Evolutionary conservation across 1,140 invertebrate species (phyloP).

Genomic region (Phthorimaea operculella): DNA sequence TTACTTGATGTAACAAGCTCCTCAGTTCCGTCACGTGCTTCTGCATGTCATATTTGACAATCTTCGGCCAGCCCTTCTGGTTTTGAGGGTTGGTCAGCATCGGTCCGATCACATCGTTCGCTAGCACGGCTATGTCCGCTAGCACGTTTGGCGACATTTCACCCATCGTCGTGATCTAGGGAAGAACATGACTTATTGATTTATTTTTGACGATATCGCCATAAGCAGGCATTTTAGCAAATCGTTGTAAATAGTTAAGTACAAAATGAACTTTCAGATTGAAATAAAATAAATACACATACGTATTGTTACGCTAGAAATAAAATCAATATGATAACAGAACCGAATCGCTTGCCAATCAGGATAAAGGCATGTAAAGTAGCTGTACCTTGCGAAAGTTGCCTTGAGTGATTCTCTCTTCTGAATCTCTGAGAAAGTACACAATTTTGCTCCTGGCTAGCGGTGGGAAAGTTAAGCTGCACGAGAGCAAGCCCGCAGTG

Average conservation of each 20-base stretch:
- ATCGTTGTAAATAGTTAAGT: too few relatives aligned
- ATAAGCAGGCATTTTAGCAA: too few relatives aligned
- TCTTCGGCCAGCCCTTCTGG: constrained; percentile 78
- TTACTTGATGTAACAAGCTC: constrained; percentile 79
- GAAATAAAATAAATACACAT: too few relatives aligned
- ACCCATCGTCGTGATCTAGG: constrained; percentile 74
- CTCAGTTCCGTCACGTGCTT: constrained; percentile 79
- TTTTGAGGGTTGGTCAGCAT: constrained; percentile 77
- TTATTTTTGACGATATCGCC: too few relatives aligned
- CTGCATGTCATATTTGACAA: constrained; percentile 80
- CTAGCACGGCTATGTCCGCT: constrained; percentile 80
- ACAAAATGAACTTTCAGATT: too few relatives aligned
- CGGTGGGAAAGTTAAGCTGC: constrained; percentile 40
- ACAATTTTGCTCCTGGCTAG: constrained; percentile 51
- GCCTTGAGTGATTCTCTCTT: constrained; percentile 40
- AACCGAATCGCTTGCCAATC: too few relatives aligned
- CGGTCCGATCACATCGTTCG: constrained; percentile 84
- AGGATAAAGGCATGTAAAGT: too few relatives aligned
- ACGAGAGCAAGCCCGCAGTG: constrained; percentile 44
- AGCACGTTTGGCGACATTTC: constrained; percentile 83
- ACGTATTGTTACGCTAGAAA: too few relatives aligned
- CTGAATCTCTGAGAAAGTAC: constrained; percentile 46
- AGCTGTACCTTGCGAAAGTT: constrained; percentile 43
- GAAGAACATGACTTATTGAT: too few relatives aligned
- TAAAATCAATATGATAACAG: too few relatives aligned